These are phyloP conservation scores for Alca torda DNA, from an alignment of 2,797 vertebrate genomes.

Conservation along the genomic window DNA sequence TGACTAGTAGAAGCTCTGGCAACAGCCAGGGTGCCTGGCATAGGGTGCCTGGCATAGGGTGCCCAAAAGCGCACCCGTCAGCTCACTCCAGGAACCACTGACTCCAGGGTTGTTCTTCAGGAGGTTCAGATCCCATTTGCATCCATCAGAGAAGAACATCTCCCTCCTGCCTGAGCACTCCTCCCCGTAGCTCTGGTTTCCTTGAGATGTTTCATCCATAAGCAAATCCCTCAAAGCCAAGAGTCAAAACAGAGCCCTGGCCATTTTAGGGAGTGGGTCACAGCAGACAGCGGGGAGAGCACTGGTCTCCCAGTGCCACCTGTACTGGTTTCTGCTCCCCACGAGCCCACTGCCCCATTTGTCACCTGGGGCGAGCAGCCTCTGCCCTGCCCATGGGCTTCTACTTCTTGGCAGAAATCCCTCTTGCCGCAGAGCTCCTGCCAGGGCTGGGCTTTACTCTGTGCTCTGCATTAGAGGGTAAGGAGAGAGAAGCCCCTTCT, in stretches of 20 bases:
- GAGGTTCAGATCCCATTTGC: not conserved
- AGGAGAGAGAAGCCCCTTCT: not conserved
- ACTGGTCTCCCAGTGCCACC: not conserved
- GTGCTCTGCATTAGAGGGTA: not conserved
- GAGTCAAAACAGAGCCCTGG: not conserved
- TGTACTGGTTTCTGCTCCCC: not conserved
- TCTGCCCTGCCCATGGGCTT: not conserved
- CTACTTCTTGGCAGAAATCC: not conserved
- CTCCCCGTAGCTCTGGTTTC: not conserved
- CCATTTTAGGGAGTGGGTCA: rapidly evolving
- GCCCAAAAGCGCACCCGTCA: not conserved
- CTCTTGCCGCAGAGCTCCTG: not conserved
- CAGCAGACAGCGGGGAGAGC: rapidly evolving
- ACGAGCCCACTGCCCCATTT: not conserved
- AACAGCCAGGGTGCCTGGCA: rapidly evolving
- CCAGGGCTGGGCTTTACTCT: not conserved
- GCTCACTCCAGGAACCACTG: not conserved
- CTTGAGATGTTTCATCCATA: not conserved
- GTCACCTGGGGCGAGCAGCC: not conserved
- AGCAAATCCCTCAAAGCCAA: not conserved
- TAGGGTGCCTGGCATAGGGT: rapidly evolving
- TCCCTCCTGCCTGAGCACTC: not conserved
- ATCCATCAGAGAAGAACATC: not conserved
- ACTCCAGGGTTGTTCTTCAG: not conserved
- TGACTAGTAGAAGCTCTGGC: not conserved